Base-by-base conservation (phyloP, 92 coral and sea anemone genomes). In the Bergia puertoricense region DNA sequence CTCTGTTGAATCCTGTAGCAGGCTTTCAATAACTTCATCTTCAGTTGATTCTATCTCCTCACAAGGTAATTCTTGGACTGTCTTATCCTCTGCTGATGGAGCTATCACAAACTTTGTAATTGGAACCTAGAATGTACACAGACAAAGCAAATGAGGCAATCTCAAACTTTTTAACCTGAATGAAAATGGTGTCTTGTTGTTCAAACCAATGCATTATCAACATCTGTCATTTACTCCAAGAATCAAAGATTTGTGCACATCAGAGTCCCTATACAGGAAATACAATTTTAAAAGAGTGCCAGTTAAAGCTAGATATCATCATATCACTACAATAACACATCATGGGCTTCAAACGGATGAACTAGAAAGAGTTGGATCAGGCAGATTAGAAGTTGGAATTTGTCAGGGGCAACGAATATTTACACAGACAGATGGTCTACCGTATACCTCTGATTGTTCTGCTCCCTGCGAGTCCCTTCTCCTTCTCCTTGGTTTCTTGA, bases 91-190 rank as follows among this genome's bases (percentile, higher is more conserved):
- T 10, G 77, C 68, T 45, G 77, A 50, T 0, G 90, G 87, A 1
- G 94, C 97, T 10, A 89, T 86, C 76, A 95, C 91, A 88, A 94
- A 95, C 90, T 89, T 95, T 42, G 96, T 93, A 46, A 90, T 81
- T 77, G 89, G 73, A 45, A 95, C 93, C 98, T 95, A 67, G 37
- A 41, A 79, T 14, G 56, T 9, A 37, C 41, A 23, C 1, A 14
- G 84, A 39, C 37, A 75, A 51, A 18, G 16, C 13, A 2, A 7
- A 15, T 30, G 14, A 23, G 3, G 11, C 13, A 0, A 30, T 15
- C n/a, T 43, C 18, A 22, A n/a, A 76, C n/a, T 2, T 16, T 22
- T 7, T 16, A 74, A 40, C 72, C 18, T 37, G 18, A 73, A 37
- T 39, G 15, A 73, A 11, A 23, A 5, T 73, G 77, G 39, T 30